phyloP scores from a whole-genome alignment of 2,113 vertebrate genomes.

The Nansenia antarctica region DNA sequence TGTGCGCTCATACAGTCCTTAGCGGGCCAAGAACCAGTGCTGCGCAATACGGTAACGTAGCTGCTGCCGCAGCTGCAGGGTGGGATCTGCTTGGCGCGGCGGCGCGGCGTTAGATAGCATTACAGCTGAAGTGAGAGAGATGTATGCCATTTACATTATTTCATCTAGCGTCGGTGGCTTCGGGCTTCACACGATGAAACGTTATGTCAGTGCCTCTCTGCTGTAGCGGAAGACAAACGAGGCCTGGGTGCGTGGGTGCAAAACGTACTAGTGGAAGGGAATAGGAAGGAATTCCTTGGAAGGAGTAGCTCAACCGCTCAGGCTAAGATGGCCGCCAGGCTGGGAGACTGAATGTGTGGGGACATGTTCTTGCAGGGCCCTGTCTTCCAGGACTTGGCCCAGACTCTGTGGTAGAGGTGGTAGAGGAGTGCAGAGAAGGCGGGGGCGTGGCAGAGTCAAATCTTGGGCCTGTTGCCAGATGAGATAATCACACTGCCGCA shows the following conservation, averaged over 20 bases:
- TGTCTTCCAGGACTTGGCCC: slow-evolving; percentile 38
- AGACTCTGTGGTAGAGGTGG: slow-evolving; percentile 26
- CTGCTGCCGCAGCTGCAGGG: slow-evolving; percentile 38
- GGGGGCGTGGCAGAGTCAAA: slow-evolving; percentile 24
- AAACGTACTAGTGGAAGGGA: too few species aligned
- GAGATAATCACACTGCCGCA: slow-evolving; percentile 63
- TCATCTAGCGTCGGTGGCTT: slow-evolving; percentile 28
- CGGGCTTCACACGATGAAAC: background rate
- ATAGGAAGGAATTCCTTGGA: background rate
- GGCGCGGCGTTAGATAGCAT: slow-evolving; percentile 15
- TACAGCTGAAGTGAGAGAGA: slow-evolving; percentile 21
- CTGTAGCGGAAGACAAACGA: slow-evolving; percentile 25
- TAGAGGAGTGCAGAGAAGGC: background rate
- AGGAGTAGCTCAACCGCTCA: slow-evolving; percentile 5
- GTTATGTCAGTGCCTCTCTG: slow-evolving; percentile 28
- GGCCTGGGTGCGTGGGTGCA: slow-evolving; percentile 29
- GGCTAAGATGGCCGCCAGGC: slow-evolving; percentile 41
- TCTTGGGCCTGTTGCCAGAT: slow-evolving; percentile 55
- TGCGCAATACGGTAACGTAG: slow-evolving; percentile 17
- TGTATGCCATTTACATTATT: slow-evolving; percentile 23
- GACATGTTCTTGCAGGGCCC: slow-evolving; percentile 52
- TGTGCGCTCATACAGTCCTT: too few species aligned
- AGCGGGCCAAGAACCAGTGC: too few species aligned
- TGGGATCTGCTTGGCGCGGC: slow-evolving; percentile 33
- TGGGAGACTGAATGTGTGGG: slow-evolving; percentile 39